Percentiles rank a stretch among this genome's conserved stretches.
phyloP scores from a whole-genome alignment of 2,888 invertebrate species.

The Beris chalybata region DNA sequence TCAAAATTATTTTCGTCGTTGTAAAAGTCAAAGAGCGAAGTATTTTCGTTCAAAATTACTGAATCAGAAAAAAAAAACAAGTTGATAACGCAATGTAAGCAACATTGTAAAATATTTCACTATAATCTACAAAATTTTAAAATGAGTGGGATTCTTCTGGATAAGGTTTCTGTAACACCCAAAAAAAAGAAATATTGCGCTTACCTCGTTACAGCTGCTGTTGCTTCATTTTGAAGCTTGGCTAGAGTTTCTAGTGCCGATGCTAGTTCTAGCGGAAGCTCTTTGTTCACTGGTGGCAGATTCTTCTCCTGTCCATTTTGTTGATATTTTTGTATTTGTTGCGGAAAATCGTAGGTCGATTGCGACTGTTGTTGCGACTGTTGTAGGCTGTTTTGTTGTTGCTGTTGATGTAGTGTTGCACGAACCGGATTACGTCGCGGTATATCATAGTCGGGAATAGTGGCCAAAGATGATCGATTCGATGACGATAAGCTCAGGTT shows the following conservation, averaged over 20 bases:
- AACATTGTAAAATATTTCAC: background rate
- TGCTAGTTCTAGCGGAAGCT: constrained; percentile 72
- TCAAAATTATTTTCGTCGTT: no score
- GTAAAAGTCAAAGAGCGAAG: no score
- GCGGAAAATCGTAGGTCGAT: constrained; percentile 66
- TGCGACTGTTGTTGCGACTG: constrained; percentile 34
- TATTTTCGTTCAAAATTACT: no score
- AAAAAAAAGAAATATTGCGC: constrained; percentile 18
- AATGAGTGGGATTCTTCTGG: no score
- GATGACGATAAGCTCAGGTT: constrained; percentile 61
- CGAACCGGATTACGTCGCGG: constrained; percentile 59
- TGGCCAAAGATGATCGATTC: constrained; percentile 60
- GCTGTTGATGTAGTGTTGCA: constrained; percentile 44
- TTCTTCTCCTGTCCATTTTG: constrained; percentile 45
- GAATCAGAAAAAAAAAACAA: no score
- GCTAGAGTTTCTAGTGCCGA: constrained; percentile 76
- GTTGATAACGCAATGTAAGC: background rate
- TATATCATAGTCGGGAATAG: constrained; percentile 72
- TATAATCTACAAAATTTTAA: no score
- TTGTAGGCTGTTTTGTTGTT: constrained; percentile 28
- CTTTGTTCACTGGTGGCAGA: constrained; percentile 56
- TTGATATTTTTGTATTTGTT: constrained; percentile 42
- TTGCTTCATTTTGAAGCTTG: constrained; percentile 77
- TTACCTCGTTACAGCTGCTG: constrained; percentile 73
- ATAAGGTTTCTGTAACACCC: no score